phyloP scores from a whole-genome alignment of 2,888 invertebrate species.

The Tipula helvola region DNA sequence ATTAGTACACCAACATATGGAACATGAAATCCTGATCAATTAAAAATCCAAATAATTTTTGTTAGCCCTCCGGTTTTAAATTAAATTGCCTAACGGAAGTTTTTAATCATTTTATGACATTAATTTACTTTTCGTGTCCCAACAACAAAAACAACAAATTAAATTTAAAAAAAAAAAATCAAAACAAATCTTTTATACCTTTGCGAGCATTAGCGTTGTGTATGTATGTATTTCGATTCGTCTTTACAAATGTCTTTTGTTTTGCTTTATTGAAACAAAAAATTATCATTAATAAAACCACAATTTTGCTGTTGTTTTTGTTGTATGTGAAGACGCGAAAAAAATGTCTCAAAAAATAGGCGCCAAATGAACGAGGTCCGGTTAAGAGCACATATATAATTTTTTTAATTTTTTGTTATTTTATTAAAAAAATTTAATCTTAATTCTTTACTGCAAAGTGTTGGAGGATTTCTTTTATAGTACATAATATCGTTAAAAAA shows the following conservation, averaged over 20 bases:
- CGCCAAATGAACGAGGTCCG: background rate
- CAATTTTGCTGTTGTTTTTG: background rate
- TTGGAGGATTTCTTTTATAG: background rate
- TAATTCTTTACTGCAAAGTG: background rate
- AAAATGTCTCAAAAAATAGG: background rate
- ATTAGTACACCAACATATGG: too few species aligned
- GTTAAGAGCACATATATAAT: background rate
- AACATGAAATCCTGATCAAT: too few species aligned
- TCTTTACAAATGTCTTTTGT: background rate
- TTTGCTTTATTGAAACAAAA: background rate
- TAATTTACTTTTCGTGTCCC: background rate
- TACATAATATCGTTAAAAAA: background rate
- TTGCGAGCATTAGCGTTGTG: background rate
- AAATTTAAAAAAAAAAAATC: background rate
- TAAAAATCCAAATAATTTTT: too few species aligned
- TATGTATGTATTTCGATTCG: background rate
- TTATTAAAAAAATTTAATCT: background rate
- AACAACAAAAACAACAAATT: background rate
- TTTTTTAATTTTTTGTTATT: background rate
- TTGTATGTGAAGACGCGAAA: background rate
- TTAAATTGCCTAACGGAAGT: background rate
- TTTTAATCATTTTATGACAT: background rate
- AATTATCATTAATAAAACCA: conserved; percentile 4
- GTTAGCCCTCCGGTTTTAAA: background rate
- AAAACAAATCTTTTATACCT: background rate